Percentiles rank a stretch among this genome's conserved stretches.
Evolutionary conservation across 2,113 vertebrate genomes (phyloP).

Genomic region (Electrona antarctica): DNA sequence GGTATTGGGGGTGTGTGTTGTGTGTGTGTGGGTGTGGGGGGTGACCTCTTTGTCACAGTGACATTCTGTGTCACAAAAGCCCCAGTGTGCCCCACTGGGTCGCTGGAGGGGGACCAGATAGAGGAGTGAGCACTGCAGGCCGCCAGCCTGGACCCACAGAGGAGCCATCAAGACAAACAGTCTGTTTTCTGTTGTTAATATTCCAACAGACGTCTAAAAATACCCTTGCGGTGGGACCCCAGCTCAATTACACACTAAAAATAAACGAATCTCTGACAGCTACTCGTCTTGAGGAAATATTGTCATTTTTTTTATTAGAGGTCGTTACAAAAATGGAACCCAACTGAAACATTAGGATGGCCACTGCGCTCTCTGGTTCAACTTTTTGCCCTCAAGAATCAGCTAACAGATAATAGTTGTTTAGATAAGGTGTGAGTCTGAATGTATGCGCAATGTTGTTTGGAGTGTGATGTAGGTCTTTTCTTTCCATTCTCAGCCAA

Average conservation of each 20-base stretch:
- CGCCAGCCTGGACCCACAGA: constrained; percentile 12
- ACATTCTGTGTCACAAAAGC: constrained; percentile 39
- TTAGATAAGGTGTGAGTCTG: background rate
- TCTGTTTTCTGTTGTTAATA: constrained; percentile 36
- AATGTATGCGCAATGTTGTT: background rate
- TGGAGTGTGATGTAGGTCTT: background rate
- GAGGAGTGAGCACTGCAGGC: constrained; percentile 4
- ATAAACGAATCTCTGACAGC: constrained; percentile 60
- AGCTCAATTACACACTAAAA: constrained; percentile 62
- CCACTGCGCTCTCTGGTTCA: constrained; percentile 3
- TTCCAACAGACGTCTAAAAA: constrained; percentile 62
- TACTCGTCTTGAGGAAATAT: constrained; percentile 37
- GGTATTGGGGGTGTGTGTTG: no score
- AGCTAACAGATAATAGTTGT: background rate
- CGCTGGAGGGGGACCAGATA: background rate
- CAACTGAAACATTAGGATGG: background rate
- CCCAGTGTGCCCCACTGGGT: constrained; percentile 7
- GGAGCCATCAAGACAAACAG: constrained; percentile 40
- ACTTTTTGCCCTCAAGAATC: constrained; percentile 16
- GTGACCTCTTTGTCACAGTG: constrained; percentile 48
- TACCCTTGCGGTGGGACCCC: constrained; percentile 37
- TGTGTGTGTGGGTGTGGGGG: background rate
- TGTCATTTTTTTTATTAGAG: background rate
- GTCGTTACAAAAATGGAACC: no score
- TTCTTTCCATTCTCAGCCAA: constrained; percentile 23